Evolutionary conservation across 2,797 vertebrate genomes (phyloP).

Genomic region (Pseudochirops cupreus): DNA sequence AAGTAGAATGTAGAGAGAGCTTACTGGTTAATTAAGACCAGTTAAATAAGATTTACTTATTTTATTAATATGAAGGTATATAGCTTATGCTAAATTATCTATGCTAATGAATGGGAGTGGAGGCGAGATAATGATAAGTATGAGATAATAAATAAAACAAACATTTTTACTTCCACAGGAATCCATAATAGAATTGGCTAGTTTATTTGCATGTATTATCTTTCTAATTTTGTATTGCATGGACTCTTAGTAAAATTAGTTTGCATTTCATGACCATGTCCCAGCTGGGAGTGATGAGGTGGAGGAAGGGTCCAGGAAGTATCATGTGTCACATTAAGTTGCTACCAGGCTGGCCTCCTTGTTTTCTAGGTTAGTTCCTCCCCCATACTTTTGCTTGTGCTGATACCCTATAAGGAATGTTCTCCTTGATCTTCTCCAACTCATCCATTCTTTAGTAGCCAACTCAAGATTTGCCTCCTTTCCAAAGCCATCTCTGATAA

Average conservation of each 20-base stretch:
- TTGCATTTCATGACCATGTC: neutral
- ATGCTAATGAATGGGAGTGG: neutral
- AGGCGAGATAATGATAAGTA: neutral
- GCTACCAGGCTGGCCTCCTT: neutral
- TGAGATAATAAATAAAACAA: constrained; percentile 24
- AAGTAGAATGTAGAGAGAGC: neutral
- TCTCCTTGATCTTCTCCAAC: neutral
- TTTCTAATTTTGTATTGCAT: constrained; percentile 33
- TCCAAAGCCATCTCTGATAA: neutral
- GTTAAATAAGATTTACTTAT: neutral
- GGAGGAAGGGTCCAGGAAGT: neutral
- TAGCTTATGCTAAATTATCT: neutral
- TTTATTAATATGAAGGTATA: neutral
- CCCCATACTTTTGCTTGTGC: neutral
- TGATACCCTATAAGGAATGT: neutral
- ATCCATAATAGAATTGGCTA: neutral
- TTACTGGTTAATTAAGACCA: neutral
- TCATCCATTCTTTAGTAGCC: neutral
- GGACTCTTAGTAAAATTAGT: neutral
- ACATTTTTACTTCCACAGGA: neutral
- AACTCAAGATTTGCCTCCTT: neutral
- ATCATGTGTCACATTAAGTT: neutral
- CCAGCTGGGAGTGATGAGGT: neutral
- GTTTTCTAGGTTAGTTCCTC: neutral
- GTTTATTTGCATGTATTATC: neutral